Percentiles rank a stretch among this genome's conserved stretches.
phyloP scores from a whole-genome alignment of 2,888 invertebrate species.

The Antheraea yamamai region DNA sequence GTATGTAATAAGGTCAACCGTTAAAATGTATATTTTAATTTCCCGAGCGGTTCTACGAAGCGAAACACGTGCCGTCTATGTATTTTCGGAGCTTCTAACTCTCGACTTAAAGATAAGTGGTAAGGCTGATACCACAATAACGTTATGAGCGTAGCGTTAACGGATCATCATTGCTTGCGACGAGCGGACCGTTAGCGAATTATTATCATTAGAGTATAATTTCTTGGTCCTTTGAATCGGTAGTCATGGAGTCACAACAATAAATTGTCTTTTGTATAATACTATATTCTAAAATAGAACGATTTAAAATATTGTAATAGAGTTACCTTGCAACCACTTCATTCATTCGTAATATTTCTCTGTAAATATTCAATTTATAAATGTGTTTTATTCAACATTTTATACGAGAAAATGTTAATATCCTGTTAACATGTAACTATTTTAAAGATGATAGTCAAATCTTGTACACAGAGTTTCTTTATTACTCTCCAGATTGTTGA shows the following conservation, averaged over 20 bases:
- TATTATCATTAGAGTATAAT: too few species aligned
- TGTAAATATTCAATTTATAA: background rate
- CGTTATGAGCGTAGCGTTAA: background rate
- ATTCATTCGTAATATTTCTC: background rate
- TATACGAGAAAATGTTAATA: too few species aligned
- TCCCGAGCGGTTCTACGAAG: conserved; percentile 22
- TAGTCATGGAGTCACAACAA: too few species aligned
- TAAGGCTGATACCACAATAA: conserved; percentile 12
- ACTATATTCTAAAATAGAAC: too few species aligned
- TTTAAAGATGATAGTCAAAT: background rate
- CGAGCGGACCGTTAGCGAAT: too few species aligned
- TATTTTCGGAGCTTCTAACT: conserved; percentile 22
- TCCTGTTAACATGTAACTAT: background rate
- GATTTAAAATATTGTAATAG: too few species aligned
- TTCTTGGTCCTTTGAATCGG: too few species aligned
- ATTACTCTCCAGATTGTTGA: background rate
- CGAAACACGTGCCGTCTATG: conserved; percentile 23
- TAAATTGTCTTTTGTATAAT: too few species aligned
- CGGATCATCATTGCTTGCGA: background rate
- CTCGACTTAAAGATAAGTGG: conserved; percentile 21
- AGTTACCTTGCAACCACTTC: too few species aligned
- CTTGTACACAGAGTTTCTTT: background rate
- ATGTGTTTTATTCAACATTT: too few species aligned
- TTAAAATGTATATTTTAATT: conserved; percentile 24
- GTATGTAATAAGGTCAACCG: background rate